Evolutionary conservation across 1,140 invertebrate genomes (phyloP).

Genomic region (Pseudomyrmex pallidus): DNA sequence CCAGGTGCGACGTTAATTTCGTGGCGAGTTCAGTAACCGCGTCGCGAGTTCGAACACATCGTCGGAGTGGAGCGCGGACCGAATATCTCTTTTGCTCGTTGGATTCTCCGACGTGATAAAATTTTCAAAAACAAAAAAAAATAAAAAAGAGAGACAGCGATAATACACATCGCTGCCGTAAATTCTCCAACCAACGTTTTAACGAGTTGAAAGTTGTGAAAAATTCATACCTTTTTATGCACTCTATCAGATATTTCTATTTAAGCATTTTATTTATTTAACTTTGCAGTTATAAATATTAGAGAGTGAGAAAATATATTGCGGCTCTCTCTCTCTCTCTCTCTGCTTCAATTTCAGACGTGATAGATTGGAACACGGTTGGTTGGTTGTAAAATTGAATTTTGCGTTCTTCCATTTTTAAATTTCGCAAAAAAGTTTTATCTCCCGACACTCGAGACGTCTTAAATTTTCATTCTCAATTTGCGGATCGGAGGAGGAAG

Average conservation of each 20-base stretch:
- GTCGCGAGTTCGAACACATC: conserved; percentile 36
- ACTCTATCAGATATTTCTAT: too few relatives aligned
- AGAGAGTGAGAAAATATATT: too few relatives aligned
- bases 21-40: conserved; percentile 63
- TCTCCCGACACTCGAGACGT: background rate
- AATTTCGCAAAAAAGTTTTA: background rate
- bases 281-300: too few relatives aligned
- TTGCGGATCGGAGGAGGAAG: background rate
- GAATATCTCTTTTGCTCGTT: background rate
- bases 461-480: background rate
- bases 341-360: too few relatives aligned
- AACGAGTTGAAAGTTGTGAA: background rate
- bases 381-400: too few relatives aligned
- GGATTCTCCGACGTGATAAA: conserved; percentile 3
- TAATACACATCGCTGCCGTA: too few relatives aligned
- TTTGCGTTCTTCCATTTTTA: too few relatives aligned
- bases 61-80: conserved; percentile 27
- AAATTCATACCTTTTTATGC: background rate
- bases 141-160: too few relatives aligned
- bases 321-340: too few relatives aligned
- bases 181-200: background rate
- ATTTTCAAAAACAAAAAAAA: background rate
- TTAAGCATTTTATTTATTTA: too few relatives aligned
- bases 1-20: conserved; percentile 75
- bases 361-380: too few relatives aligned